phyloP scores from a whole-genome alignment of 2,888 invertebrate genomes.

The Plebejus anna region DNA sequence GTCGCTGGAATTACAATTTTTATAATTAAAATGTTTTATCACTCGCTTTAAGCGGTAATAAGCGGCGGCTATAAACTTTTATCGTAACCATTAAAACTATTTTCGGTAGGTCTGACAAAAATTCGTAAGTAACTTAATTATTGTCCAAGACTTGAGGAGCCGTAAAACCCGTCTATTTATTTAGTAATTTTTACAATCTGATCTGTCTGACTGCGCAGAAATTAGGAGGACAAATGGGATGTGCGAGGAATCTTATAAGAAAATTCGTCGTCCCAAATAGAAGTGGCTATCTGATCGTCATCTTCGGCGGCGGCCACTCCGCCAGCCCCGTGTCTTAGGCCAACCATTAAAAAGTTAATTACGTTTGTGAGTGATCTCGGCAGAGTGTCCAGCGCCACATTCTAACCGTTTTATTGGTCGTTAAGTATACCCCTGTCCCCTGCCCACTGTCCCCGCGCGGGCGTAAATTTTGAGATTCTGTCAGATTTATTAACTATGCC shows the following conservation, averaged over 20 bases:
- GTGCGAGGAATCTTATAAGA: neutral
- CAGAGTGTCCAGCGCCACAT: slow-evolving; percentile 53
- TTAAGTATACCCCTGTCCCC: slow-evolving; percentile 52
- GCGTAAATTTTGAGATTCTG: slow-evolving; percentile 69
- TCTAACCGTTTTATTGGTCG: slow-evolving; percentile 61
- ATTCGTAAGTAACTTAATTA: slow-evolving; percentile 1
- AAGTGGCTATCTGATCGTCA: neutral
- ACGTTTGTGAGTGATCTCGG: slow-evolving; percentile 56
- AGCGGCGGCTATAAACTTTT: slow-evolving; percentile 21
- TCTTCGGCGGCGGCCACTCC: neutral
- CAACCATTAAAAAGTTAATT: slow-evolving; percentile 55
- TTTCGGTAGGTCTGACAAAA: slow-evolving; percentile 8
- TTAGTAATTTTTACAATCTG: neutral
- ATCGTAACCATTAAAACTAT: slow-evolving; percentile 22
- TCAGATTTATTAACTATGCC: slow-evolving; percentile 74
- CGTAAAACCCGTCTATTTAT: neutral
- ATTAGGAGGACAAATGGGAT: neutral
- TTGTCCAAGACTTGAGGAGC: neutral
- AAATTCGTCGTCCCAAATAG: neutral
- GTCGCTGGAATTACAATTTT: slow-evolving; percentile 40
- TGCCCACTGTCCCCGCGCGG: slow-evolving; percentile 54
- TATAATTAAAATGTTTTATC: slow-evolving; percentile 20
- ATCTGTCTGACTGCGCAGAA: neutral
- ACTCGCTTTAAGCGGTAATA: slow-evolving; percentile 17
- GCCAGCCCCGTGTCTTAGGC: slow-evolving; percentile 13